Percentiles rank a stretch among this genome's conserved stretches.
These are phyloP conservation scores for Lithobius niger DNA, from an alignment of 1,140 invertebrate species.

Conservation along the genomic window DNA sequence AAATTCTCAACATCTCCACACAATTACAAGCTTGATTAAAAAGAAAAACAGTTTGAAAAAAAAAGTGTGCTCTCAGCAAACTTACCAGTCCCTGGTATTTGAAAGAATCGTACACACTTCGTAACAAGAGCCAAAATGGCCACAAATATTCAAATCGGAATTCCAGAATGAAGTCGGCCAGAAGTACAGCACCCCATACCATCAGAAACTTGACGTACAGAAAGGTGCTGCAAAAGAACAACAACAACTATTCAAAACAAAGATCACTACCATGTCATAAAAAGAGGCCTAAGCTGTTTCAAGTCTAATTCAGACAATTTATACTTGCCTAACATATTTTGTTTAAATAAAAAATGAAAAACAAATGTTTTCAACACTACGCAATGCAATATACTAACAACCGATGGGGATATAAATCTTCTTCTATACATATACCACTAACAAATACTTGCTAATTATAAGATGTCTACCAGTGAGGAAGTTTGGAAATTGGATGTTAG, in stretches of 20 bases:
- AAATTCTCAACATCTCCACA: too few relatives aligned
- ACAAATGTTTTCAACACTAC: too few relatives aligned
- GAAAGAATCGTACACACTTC: conserved; percentile 94
- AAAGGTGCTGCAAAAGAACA: conserved; percentile 63
- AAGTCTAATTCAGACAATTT: too few relatives aligned
- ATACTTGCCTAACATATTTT: neutral
- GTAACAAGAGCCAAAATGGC: conserved; percentile 93
- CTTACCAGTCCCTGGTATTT: conserved; percentile 97
- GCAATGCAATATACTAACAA: too few relatives aligned
- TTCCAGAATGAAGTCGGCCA: conserved; percentile 93
- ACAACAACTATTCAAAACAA: too few relatives aligned
- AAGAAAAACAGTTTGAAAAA: conserved; percentile 11
- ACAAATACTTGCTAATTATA: too few relatives aligned
- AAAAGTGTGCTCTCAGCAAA: too few relatives aligned
- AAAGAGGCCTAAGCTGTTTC: too few relatives aligned
- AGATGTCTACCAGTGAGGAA: too few relatives aligned
- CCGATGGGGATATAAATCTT: too few relatives aligned
- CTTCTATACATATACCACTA: too few relatives aligned
- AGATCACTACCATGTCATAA: conserved; percentile 8
- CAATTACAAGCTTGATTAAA: conserved; percentile 19
- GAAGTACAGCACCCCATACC: conserved; percentile 87
- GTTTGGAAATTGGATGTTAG: too few relatives aligned
- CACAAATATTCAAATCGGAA: conserved; percentile 99
- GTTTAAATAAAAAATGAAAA: neutral
- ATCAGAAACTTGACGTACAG: conserved; percentile 91